Evolutionary conservation across 2,113 vertebrate genomes (phyloP).

Genomic region (Atherinomorus stipes): DNA sequence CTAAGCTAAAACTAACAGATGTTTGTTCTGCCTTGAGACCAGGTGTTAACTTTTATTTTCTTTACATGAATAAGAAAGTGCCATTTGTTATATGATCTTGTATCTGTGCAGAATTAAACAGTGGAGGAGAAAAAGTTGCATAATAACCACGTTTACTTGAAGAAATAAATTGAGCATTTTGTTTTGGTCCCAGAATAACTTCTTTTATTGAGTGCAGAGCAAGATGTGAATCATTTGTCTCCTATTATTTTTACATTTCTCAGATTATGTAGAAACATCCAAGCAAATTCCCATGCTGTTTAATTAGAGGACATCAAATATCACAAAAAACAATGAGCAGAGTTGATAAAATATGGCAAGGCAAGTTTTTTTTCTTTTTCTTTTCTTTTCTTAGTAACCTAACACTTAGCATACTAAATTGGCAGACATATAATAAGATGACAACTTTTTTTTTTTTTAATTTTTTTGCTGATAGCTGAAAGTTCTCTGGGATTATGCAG

Average conservation of each 20-base stretch:
- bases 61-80: conserved; percentile 44
- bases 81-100: conserved; percentile 42
- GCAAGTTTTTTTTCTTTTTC: conserved; percentile 10
- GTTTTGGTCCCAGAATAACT: conserved; percentile 83
- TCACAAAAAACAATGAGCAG: conserved; percentile 72
- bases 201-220: conserved; percentile 86
- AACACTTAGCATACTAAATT: conserved; percentile 46
- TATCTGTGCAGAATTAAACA: conserved; percentile 45
- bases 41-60: conserved; percentile 22
- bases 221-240: conserved; percentile 56
- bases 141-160: neutral
- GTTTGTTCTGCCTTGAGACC: conserved; percentile 13
- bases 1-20: conserved; percentile 28
- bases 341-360: conserved; percentile 44
- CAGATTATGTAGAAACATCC: conserved; percentile 68
- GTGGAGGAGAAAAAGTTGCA: neutral
- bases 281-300: conserved; percentile 85
- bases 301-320: conserved; percentile 77
- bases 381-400: conserved; percentile 8
- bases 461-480: neutral
- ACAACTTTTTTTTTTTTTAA: neutral
- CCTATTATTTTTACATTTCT: conserved; percentile 31
- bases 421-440: conserved; percentile 28
- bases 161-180: conserved; percentile 33
- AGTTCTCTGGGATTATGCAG: conserved; percentile 52